phyloP scores from a whole-genome alignment of 2,888 invertebrate species.

The Marronus borbonicus region DNA sequence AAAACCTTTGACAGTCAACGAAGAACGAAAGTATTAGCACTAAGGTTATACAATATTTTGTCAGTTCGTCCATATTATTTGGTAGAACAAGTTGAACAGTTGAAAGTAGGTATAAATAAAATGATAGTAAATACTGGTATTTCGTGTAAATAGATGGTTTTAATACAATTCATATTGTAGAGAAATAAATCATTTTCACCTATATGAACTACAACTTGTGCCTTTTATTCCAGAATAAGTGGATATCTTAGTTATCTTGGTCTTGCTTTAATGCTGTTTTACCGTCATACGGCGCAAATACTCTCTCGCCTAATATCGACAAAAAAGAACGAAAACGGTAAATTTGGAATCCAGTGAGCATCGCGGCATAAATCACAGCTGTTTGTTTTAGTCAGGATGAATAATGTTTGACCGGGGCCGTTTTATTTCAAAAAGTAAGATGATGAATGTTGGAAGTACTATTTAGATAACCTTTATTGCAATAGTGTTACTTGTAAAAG shows the following conservation, averaged over 20 bases:
- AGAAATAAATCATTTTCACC: too few relatives aligned
- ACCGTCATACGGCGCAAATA: constrained; percentile 15
- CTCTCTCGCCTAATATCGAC: not conserved
- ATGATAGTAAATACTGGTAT: too few relatives aligned
- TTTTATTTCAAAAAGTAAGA: constrained; percentile 67
- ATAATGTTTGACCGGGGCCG: constrained; percentile 63
- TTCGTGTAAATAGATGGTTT: too few relatives aligned
- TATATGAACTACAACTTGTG: too few relatives aligned
- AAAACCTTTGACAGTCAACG: too few relatives aligned
- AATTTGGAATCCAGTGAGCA: constrained; percentile 62
- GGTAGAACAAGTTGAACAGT: too few relatives aligned
- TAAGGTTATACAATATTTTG: too few relatives aligned
- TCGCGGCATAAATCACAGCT: constrained; percentile 66
- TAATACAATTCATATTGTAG: too few relatives aligned
- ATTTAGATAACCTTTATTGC: not conserved
- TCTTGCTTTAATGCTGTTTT: not conserved
- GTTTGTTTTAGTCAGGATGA: constrained; percentile 67
- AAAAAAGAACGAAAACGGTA: constrained; percentile 37
- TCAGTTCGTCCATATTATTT: too few relatives aligned
- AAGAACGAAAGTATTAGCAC: too few relatives aligned
- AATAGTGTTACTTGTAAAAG: too few relatives aligned
- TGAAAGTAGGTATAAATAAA: too few relatives aligned
- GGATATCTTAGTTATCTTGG: not conserved
- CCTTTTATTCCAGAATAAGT: not conserved
- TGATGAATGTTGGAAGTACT: constrained; percentile 61